These are phyloP conservation scores for Drosophila kambysellisi DNA, from an alignment of 2,888 invertebrate genomes.

Conservation along the genomic window DNA sequence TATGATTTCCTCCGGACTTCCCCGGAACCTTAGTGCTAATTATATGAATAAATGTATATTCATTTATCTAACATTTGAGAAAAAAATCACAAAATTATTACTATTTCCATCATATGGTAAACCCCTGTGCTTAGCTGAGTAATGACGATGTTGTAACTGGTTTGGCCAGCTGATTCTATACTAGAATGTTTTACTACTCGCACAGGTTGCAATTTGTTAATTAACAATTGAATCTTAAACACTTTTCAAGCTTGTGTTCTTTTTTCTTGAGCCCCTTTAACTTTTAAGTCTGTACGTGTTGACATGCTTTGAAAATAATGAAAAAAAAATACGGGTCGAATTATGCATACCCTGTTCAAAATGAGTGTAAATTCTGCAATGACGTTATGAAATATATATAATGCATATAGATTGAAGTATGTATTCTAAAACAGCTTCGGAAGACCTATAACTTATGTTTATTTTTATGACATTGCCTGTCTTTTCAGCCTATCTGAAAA, in stretches of 20 bases:
- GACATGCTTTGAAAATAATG: not conserved
- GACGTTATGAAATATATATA: not conserved
- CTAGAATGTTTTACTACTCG: slow-evolving; percentile 12
- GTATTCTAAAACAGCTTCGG: not conserved
- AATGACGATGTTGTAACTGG: slow-evolving; percentile 66
- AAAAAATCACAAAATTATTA: slow-evolving; percentile 44
- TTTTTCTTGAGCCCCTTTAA: not conserved
- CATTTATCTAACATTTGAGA: slow-evolving; percentile 9
- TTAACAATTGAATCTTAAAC: slow-evolving; percentile 48
- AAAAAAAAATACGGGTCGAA: not conserved
- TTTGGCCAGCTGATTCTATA: slow-evolving; percentile 29
- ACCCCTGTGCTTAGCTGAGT: slow-evolving; percentile 52
- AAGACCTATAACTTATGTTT: not conserved
- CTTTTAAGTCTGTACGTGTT: not conserved
- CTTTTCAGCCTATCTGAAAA: not conserved
- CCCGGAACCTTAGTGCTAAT: slow-evolving; percentile 44
- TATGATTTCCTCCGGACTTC: slow-evolving; percentile 49
- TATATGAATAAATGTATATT: slow-evolving; percentile 11
- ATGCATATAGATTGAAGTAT: not conserved
- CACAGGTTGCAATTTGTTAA: slow-evolving; percentile 28
- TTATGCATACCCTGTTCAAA: slow-evolving; percentile 2
- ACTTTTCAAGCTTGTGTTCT: slow-evolving; percentile 19
- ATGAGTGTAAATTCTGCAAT: not conserved
- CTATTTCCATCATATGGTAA: slow-evolving; percentile 40
- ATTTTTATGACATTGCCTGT: not conserved